These are phyloP conservation scores for Drosophila borborema DNA, from an alignment of 2,888 invertebrate genomes.

Conservation along the genomic window DNA sequence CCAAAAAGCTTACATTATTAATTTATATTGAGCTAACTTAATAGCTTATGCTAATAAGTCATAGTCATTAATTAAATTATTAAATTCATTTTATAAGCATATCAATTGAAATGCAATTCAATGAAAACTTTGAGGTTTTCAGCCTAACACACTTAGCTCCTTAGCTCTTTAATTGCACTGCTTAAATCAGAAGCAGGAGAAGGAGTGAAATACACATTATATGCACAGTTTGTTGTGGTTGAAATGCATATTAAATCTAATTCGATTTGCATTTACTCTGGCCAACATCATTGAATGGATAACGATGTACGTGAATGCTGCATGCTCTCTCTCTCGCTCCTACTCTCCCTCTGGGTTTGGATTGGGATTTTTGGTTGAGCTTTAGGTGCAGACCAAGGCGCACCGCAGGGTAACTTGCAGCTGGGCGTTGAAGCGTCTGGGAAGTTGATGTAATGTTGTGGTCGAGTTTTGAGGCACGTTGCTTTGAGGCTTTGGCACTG, in stretches of 20 bases:
- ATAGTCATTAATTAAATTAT: conserved; percentile 7
- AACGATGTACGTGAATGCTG: conserved; percentile 42
- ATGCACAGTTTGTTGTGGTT: conserved; percentile 70
- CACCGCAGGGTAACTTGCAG: conserved; percentile 58
- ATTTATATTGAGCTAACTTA: background rate
- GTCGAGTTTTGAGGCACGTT: conserved; percentile 73
- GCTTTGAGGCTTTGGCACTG: conserved; percentile 71
- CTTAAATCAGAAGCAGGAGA: conserved; percentile 4
- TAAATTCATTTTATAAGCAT: background rate
- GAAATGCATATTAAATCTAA: conserved; percentile 76
- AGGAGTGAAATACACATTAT: conserved; percentile 43
- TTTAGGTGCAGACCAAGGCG: conserved; percentile 9
- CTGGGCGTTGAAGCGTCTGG: conserved; percentile 57
- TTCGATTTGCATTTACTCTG: conserved; percentile 69
- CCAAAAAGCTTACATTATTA: background rate
- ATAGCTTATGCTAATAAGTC: conserved; percentile 2
- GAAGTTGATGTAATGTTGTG: conserved; percentile 73
- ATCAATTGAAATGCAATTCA: conserved; percentile 3
- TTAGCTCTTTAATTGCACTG: conserved; percentile 8
- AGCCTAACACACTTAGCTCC: conserved; percentile 22
- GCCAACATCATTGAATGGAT: conserved; percentile 43
- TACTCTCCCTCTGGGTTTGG: conserved; percentile 16
- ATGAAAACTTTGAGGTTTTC: conserved; percentile 29
- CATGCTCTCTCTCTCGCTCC: background rate
- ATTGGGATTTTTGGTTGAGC: conserved; percentile 33